phyloP scores from a whole-genome alignment of 2,888 invertebrate species.

The Nasonovia ribisnigri region DNA sequence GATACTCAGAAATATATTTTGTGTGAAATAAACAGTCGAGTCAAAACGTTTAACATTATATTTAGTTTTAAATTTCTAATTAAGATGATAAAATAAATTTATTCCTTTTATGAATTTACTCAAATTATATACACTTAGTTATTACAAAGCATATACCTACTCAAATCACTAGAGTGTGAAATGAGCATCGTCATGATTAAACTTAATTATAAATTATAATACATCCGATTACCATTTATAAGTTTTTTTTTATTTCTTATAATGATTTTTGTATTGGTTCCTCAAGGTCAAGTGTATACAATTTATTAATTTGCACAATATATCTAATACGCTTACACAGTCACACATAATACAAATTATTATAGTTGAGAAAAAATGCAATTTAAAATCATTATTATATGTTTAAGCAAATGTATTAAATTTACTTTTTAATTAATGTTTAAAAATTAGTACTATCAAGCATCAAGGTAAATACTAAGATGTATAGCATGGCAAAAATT shows the following conservation, averaged over 20 bases:
- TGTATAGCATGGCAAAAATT: not conserved
- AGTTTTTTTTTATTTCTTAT: constrained; percentile 34
- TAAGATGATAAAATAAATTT: not conserved
- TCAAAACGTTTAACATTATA: not conserved
- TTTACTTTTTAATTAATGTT: not conserved
- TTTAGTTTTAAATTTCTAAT: not conserved
- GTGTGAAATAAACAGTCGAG: not conserved
- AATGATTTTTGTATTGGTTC: constrained; percentile 43
- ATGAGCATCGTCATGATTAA: constrained; percentile 41
- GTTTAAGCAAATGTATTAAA: not conserved
- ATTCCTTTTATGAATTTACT: not conserved
- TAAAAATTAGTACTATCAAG: not conserved
- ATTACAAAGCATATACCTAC: not conserved
- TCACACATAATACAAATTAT: not conserved
- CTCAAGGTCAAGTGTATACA: not conserved
- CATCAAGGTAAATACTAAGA: constrained; percentile 3
- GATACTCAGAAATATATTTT: not conserved
- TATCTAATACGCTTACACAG: not conserved
- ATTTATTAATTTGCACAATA: constrained; percentile 15
- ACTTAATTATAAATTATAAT: constrained; percentile 44
- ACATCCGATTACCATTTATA: constrained; percentile 19
- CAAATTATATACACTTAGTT: not conserved
- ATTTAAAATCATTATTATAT: constrained; percentile 21
- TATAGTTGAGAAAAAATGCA: not conserved
- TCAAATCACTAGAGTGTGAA: constrained; percentile 34